These are phyloP conservation scores for Pantelozetes paolii DNA, from an alignment of 2,888 invertebrate species.

Conservation along the genomic window DNA sequence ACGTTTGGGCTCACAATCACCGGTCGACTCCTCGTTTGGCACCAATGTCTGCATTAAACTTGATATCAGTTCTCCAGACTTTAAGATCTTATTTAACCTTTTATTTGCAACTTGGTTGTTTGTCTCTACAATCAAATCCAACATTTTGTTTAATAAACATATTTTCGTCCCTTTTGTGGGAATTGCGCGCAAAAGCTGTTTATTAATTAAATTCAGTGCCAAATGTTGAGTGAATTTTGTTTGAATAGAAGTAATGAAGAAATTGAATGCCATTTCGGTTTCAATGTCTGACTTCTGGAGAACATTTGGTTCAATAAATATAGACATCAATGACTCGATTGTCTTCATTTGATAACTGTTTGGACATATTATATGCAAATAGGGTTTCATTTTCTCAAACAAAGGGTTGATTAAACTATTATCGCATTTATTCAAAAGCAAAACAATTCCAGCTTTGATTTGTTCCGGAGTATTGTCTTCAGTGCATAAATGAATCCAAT, in stretches of 20 bases:
- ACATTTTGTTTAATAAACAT: not conserved
- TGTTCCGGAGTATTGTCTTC: not conserved
- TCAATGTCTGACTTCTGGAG: not conserved
- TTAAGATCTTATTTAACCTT: slow-evolving; percentile 27
- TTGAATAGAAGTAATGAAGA: not conserved
- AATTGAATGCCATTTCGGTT: not conserved
- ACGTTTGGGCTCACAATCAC: not conserved
- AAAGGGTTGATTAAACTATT: not conserved
- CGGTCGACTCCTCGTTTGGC: too few species aligned
- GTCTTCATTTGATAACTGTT: not conserved
- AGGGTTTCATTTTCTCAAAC: not conserved
- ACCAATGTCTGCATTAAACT: not conserved
- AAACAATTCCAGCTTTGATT: not conserved
- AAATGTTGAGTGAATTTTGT: not conserved
- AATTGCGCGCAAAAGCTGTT: not conserved
- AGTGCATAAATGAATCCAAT: not conserved
- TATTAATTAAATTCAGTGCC: not conserved
- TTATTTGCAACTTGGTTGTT: not conserved
- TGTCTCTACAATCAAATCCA: not conserved
- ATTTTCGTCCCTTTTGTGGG: not conserved
- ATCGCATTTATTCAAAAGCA: slow-evolving; percentile 6
- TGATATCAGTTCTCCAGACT: slow-evolving; percentile 34
- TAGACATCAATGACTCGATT: not conserved
- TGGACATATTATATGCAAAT: not conserved
- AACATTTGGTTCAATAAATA: not conserved